These are phyloP conservation scores for Amphipyra tragopoginis DNA, from an alignment of 2,888 invertebrate species.

Conservation along the genomic window DNA sequence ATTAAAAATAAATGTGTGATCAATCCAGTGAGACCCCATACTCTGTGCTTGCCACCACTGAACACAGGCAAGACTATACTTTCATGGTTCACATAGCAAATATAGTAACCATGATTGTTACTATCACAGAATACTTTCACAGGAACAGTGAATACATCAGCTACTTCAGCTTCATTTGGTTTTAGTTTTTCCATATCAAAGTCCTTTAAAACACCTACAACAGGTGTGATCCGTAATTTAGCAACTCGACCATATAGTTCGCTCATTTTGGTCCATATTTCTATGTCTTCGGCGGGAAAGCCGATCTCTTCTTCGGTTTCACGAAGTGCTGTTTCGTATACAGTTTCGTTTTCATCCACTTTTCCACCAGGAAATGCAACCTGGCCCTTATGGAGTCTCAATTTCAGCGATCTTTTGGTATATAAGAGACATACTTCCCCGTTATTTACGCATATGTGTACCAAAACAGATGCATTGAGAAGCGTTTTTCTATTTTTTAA, in stretches of 20 bases:
- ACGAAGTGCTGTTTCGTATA: constrained; percentile 93
- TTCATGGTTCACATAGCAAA: constrained; percentile 91
- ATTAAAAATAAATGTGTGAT: constrained; percentile 92
- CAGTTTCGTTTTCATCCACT: constrained; percentile 91
- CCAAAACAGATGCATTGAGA: constrained; percentile 93
- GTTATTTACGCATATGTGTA: constrained; percentile 93
- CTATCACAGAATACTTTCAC: constrained; percentile 91
- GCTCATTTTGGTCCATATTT: constrained; percentile 91
- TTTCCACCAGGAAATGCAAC: constrained; percentile 97
- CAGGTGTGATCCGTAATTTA: constrained; percentile 92
- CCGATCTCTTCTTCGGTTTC: constrained; percentile 97
- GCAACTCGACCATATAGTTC: constrained; percentile 73
- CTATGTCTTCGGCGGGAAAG: constrained; percentile 89
- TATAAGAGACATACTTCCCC: constrained; percentile 94
- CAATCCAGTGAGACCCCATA: constrained; percentile 95
- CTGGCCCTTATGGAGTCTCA: constrained; percentile 94
- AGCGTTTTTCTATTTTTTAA: constrained; percentile 65
- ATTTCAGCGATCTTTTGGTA: constrained; percentile 93
- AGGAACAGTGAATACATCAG: constrained; percentile 93
- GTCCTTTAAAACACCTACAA: constrained; percentile 91
- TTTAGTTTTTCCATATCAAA: constrained; percentile 87
- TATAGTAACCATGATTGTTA: constrained; percentile 90
- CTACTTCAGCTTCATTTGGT: constrained; percentile 93
- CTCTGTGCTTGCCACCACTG: constrained; percentile 88
- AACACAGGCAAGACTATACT: constrained; percentile 85